Evolutionary conservation across 2,888 invertebrate genomes (phyloP).

Genomic region (Acholoe squamosa): DNA sequence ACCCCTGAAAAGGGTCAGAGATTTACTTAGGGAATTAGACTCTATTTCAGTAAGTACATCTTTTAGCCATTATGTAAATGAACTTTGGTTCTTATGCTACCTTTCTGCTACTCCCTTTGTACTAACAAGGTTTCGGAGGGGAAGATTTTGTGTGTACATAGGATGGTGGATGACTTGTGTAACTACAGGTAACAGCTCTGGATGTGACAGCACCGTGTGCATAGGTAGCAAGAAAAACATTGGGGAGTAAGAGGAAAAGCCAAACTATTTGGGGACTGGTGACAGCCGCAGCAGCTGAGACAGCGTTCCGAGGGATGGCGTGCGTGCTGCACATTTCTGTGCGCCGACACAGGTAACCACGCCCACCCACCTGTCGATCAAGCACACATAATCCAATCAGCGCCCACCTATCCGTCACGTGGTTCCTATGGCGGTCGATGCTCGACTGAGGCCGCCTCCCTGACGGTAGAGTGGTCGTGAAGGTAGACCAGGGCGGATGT

Average conservation of each 20-base stretch:
- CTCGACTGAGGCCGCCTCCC: neutral
- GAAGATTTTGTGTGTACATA: neutral
- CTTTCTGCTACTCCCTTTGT: neutral
- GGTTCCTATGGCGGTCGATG: neutral
- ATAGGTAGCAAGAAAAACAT: neutral
- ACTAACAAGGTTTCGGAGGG: neutral
- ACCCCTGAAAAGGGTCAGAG: neutral
- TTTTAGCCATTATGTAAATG: conserved; percentile 24
- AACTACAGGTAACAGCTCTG: neutral
- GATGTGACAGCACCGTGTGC: neutral
- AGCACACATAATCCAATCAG: neutral
- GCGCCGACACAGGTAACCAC: neutral
- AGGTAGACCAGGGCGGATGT: neutral
- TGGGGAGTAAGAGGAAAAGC: neutral
- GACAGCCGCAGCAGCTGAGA: neutral
- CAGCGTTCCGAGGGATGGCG: neutral
- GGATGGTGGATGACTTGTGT: conserved; percentile 1
- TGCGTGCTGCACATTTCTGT: neutral
- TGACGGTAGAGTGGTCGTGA: conserved; percentile 2
- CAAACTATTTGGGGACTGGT: neutral
- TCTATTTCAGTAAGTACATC: neutral
- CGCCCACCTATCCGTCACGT: neutral
- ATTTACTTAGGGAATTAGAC: conserved; percentile 17
- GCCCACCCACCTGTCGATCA: conserved; percentile 37
- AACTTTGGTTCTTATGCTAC: neutral